Evolutionary conservation across 2,797 vertebrate genomes (phyloP).

Genomic region (Psittacula derbiana): DNA sequence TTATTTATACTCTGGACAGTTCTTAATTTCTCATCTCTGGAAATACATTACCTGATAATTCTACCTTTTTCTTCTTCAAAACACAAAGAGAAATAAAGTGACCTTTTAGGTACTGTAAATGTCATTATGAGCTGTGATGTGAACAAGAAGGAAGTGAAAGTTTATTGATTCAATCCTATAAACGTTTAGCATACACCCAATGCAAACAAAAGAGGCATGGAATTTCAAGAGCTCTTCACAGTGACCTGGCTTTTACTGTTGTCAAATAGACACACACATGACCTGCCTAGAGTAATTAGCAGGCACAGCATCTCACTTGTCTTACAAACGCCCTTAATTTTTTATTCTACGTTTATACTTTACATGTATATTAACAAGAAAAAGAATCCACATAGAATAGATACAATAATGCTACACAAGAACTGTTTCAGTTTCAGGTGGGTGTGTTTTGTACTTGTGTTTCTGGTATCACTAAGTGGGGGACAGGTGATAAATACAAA

Average conservation of each 20-base stretch:
- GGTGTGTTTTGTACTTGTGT: background rate
- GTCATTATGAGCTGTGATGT: slow-evolving; percentile 20
- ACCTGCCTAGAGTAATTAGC: background rate
- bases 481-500: background rate
- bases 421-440: background rate
- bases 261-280: background rate
- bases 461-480: background rate
- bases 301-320: background rate
- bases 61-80: background rate
- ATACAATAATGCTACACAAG: background rate
- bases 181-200: background rate
- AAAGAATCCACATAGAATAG: background rate
- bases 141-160: slow-evolving; percentile 15
- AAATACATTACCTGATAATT: background rate
- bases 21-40: background rate
- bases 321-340: background rate
- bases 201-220: background rate
- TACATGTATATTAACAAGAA: background rate
- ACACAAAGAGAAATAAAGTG: background rate
- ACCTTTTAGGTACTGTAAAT: slow-evolving; percentile 45
- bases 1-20: background rate
- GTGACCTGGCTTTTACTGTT: background rate
- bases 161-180: background rate
- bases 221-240: background rate
- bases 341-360: background rate